Conservation (phyloP, 2,888 invertebrate species). For the Deladenus siricidicola region DNA sequence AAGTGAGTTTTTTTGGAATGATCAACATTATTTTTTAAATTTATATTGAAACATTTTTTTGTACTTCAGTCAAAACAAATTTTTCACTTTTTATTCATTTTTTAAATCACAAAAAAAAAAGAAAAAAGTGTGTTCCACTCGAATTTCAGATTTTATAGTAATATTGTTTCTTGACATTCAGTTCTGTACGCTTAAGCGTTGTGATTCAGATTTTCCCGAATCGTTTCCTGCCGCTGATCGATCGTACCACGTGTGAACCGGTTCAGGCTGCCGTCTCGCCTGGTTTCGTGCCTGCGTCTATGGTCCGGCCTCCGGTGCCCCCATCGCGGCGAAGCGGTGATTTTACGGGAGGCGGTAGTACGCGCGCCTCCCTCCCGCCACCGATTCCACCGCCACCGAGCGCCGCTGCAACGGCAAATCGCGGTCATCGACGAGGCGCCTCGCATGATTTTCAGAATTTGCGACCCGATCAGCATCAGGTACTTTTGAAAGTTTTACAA, state of each 20-base stretch:
- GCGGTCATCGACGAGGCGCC: conserved; percentile 6
- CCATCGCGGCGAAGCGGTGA: background rate
- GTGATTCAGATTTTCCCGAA: conserved; percentile 32
- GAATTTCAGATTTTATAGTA: no score
- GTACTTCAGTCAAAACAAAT: background rate
- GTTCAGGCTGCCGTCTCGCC: background rate
- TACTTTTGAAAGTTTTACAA: background rate
- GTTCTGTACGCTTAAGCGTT: background rate
- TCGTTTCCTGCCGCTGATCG: conserved; percentile 30
- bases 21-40: background rate
- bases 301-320: background rate
- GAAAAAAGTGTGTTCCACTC: no score
- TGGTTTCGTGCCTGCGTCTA: background rate
- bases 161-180: background rate
- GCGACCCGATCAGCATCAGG: background rate
- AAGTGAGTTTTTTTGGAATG: conserved; percentile 17
- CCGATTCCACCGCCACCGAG: conserved; percentile 1
- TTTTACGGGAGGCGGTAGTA: background rate
- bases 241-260: conserved; percentile 20
- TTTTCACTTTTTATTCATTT: background rate
- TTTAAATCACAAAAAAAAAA: background rate
- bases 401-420: background rate
- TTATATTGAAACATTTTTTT: background rate
- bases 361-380: background rate
- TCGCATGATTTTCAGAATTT: conserved; percentile 3